phyloP scores from a whole-genome alignment of 2,888 invertebrate genomes.

The Meloe dianella region DNA sequence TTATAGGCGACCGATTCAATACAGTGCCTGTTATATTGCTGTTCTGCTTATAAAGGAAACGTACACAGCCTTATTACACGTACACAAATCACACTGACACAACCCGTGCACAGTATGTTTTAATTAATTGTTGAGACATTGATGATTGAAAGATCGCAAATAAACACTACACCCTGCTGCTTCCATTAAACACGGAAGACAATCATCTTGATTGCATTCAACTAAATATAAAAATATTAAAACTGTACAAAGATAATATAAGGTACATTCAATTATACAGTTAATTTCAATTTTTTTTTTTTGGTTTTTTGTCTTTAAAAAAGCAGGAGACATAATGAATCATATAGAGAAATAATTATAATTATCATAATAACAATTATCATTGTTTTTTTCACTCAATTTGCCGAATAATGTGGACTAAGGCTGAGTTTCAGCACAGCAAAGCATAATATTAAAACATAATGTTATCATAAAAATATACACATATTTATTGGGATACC shows the following conservation, averaged over 20 bases:
- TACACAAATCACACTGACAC: conserved; percentile 60
- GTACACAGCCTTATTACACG: conserved; percentile 61
- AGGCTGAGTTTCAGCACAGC: conserved; percentile 57
- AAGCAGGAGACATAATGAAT: conserved; percentile 52
- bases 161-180: conserved; percentile 61
- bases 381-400: conserved; percentile 23
- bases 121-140: conserved; percentile 54
- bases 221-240: conserved; percentile 62
- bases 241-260: conserved; percentile 58
- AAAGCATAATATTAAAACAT: conserved; percentile 53
- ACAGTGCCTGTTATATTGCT: conserved; percentile 37
- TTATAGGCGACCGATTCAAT: conserved; percentile 25
- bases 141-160: conserved; percentile 61
- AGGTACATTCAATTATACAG: conserved; percentile 59
- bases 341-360: conserved; percentile 43
- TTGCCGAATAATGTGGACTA: conserved; percentile 49
- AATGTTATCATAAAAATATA: conserved; percentile 59
- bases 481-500: conserved; percentile 54
- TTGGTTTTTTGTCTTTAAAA: conserved; percentile 40
- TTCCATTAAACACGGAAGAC: conserved; percentile 60
- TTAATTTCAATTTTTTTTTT: conserved; percentile 38
- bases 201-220: conserved; percentile 61
- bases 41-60: conserved; percentile 55
- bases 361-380: conserved; percentile 33
- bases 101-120: conserved; percentile 58